A percentile compares a stretch with the other conserved stretches of the same genome.
Evolutionary conservation across 2,797 vertebrate species (phyloP).

Genomic region (Notolepis coatsorum): DNA sequence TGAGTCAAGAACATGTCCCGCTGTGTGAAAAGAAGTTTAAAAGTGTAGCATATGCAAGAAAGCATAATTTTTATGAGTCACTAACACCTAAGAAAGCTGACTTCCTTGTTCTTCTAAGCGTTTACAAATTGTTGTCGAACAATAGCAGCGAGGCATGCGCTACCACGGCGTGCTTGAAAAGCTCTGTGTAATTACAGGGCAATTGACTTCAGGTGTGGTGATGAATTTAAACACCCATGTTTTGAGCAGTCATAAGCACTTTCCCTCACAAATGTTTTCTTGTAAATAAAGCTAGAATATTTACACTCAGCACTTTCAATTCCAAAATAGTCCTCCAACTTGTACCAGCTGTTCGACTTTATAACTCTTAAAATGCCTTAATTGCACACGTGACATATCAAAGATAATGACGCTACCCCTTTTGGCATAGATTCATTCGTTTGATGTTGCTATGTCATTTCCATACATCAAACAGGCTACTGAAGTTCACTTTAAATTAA

Average conservation of each 20-base stretch:
- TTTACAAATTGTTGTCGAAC: conserved; percentile 5
- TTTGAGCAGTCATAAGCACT: neutral
- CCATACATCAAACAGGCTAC: conserved; percentile 13
- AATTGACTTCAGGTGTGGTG: conserved; percentile 32
- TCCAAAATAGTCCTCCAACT: too few species aligned
- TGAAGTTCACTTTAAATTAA: conserved; percentile 30
- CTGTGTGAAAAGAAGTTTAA: conserved; percentile 13
- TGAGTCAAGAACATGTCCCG: conserved; percentile 25
- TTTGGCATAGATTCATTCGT: neutral
- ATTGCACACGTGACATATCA: neutral
- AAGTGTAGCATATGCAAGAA: conserved; percentile 33
- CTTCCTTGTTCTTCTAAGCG: neutral
- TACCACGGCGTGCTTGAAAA: conserved; percentile 9
- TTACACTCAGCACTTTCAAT: too few species aligned
- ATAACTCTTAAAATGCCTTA: too few species aligned
- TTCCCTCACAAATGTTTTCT: neutral
- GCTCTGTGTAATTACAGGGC: conserved; percentile 20
- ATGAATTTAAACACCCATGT: neutral
- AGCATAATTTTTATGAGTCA: conserved; percentile 21
- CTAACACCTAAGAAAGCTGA: conserved; percentile 38
- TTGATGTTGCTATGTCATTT: conserved; percentile 2
- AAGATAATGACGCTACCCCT: conserved; percentile 1
- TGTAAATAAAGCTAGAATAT: neutral
- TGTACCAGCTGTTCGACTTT: too few species aligned
- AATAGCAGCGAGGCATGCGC: conserved; percentile 6